These are phyloP conservation scores for Clanis bilineata DNA, from an alignment of 2,888 invertebrate species.

Conservation along the genomic window DNA sequence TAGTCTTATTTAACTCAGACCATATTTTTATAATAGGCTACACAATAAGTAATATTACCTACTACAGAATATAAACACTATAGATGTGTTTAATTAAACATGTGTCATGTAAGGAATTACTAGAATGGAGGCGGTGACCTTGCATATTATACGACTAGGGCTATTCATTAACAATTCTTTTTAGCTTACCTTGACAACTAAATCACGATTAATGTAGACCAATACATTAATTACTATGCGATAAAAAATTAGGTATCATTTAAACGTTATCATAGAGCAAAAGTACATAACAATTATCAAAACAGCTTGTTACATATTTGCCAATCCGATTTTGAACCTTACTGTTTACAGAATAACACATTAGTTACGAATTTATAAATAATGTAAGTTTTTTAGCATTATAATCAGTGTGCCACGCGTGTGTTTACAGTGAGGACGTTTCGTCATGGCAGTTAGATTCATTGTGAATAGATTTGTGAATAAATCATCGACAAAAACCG, in stretches of 20 bases:
- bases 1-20: too few species aligned
- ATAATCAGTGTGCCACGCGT: conserved; percentile 22
- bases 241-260: background rate
- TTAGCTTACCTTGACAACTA: conserved; percentile 11
- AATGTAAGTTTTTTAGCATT: background rate
- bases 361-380: background rate
- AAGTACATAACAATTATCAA: conserved; percentile 25
- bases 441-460: conserved; percentile 47
- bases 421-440: conserved; percentile 27
- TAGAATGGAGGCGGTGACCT: too few species aligned
- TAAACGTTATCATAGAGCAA: background rate
- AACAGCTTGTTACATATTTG: background rate
- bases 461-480: conserved; percentile 46
- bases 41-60: too few species aligned
- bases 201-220: background rate
- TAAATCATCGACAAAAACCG: conserved; percentile 41
- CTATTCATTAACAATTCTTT: too few species aligned
- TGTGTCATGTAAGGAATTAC: too few species aligned
- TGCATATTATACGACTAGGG: too few species aligned
- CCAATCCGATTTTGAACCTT: background rate
- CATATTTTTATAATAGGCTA: too few species aligned
- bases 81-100: too few species aligned
- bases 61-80: too few species aligned
- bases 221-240: background rate
- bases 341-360: background rate